Conservation (phyloP, 2,888 invertebrate species). For the Abrostola triplasia region DNA sequence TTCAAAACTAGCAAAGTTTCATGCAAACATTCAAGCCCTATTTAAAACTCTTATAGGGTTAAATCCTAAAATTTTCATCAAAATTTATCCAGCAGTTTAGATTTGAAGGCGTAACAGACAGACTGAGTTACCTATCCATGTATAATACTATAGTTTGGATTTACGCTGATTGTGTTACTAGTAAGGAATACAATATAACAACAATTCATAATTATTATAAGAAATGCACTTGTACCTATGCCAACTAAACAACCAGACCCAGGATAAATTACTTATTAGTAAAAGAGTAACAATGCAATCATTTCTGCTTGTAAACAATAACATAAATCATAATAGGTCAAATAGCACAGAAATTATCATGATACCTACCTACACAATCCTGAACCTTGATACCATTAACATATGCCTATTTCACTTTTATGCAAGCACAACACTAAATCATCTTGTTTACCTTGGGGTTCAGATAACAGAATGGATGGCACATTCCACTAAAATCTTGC, state of each 20-base stretch:
- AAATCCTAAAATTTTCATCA: too few relatives aligned
- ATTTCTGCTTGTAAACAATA: slow-evolving; percentile 49
- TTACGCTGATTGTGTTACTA: too few relatives aligned
- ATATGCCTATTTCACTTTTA: slow-evolving; percentile 42
- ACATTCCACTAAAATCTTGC: slow-evolving; percentile 66
- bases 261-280: too few relatives aligned
- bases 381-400: slow-evolving; percentile 48
- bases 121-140: too few relatives aligned
- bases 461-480: slow-evolving; percentile 78
- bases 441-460: slow-evolving; percentile 77
- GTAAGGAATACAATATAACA: too few relatives aligned
- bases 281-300: slow-evolving; percentile 16
- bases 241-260: not conserved
- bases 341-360: slow-evolving; percentile 28
- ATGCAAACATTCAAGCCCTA: too few relatives aligned
- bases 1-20: too few relatives aligned
- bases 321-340: slow-evolving; percentile 41
- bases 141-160: too few relatives aligned
- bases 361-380: slow-evolving; percentile 27
- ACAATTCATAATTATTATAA: too few relatives aligned
- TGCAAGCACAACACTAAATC: slow-evolving; percentile 40
- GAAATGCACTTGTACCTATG: not conserved
- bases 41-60: too few relatives aligned
- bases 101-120: too few relatives aligned
- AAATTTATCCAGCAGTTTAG: too few relatives aligned